Percentiles rank a stretch among this genome's conserved stretches.
Evolutionary conservation across 1,140 invertebrate species (phyloP).

Genomic region (Drosophila orena): DNA sequence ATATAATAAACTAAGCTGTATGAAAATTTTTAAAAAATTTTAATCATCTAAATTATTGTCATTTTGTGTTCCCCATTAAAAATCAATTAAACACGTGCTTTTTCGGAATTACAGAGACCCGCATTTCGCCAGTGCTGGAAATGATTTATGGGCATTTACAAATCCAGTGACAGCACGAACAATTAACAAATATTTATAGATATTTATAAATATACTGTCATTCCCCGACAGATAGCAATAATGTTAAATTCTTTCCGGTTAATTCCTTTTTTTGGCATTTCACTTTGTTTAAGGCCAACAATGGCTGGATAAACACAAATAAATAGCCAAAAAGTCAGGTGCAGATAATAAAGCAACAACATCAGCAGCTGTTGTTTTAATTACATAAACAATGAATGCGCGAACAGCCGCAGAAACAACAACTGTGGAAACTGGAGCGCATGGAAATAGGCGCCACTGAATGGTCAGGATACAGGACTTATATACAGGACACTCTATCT

Average conservation of each 20-base stretch:
- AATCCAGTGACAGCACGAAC: slow-evolving; percentile 28
- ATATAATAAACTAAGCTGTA: too few relatives aligned
- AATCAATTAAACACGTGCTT: background rate
- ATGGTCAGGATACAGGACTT: too few relatives aligned
- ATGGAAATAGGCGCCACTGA: slow-evolving; percentile 60
- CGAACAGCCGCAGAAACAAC: slow-evolving; percentile 11
- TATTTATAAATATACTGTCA: slow-evolving; percentile 41
- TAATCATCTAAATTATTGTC: background rate
- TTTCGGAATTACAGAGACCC: background rate
- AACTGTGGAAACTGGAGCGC: slow-evolving; percentile 42
- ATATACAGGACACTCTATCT: too few relatives aligned
- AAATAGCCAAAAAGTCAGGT: slow-evolving; percentile 67
- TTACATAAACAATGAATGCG: slow-evolving; percentile 39
- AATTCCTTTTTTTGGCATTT: slow-evolving; percentile 2
- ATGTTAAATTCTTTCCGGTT: slow-evolving; percentile 35
- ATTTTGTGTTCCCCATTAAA: background rate
- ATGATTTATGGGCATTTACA: slow-evolving; percentile 33
- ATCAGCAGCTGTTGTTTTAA: slow-evolving; percentile 47
- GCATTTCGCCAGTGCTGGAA: background rate
- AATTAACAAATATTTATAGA: slow-evolving; percentile 56
- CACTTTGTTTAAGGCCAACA: slow-evolving; percentile 53
- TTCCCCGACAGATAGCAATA: slow-evolving; percentile 39
- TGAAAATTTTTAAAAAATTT: background rate
- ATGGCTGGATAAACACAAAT: slow-evolving; percentile 40
- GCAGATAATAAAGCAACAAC: slow-evolving; percentile 63